phyloP scores from a whole-genome alignment of 2,113 vertebrate species.

The Nycticryphes semicollaris region DNA sequence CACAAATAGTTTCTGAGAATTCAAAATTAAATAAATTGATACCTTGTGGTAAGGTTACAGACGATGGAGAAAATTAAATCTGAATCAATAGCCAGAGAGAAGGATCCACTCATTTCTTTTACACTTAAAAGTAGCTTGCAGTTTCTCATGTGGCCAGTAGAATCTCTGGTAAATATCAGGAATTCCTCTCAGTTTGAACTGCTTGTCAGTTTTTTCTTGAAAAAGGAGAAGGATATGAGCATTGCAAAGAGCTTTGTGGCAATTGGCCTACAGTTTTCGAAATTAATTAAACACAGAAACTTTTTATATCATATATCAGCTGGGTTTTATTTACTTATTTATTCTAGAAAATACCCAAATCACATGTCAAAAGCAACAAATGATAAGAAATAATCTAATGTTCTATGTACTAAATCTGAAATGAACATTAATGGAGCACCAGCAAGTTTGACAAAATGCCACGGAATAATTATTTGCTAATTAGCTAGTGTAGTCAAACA shows the following conservation, averaged over 20 bases:
- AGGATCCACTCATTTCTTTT: not conserved
- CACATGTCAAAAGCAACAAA: not conserved
- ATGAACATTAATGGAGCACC: conserved; percentile 18
- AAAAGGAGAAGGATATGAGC: not conserved
- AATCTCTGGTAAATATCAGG: not conserved
- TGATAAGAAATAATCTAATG: not conserved
- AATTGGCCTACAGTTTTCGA: not conserved
- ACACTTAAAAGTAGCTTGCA: not conserved
- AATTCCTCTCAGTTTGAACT: not conserved
- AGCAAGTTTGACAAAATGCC: conserved; percentile 56
- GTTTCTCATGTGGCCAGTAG: not conserved
- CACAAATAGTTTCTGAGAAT: not conserved
- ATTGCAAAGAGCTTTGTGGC: not conserved
- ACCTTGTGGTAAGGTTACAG: not conserved
- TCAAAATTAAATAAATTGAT: not conserved
- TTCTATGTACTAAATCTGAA: conserved; percentile 32
- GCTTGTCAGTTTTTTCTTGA: not conserved
- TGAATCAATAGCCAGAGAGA: not conserved
- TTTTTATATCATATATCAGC: not conserved
- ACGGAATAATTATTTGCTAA: conserved; percentile 62
- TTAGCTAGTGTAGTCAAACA: conserved; percentile 64
- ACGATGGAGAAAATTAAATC: not conserved
- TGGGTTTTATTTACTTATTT: not conserved
- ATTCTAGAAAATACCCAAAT: not conserved
- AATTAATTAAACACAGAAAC: conserved; percentile 2